Evolutionary conservation across 2,888 invertebrate species (phyloP).

Genomic region (Galerucella nymphaeae): DNA sequence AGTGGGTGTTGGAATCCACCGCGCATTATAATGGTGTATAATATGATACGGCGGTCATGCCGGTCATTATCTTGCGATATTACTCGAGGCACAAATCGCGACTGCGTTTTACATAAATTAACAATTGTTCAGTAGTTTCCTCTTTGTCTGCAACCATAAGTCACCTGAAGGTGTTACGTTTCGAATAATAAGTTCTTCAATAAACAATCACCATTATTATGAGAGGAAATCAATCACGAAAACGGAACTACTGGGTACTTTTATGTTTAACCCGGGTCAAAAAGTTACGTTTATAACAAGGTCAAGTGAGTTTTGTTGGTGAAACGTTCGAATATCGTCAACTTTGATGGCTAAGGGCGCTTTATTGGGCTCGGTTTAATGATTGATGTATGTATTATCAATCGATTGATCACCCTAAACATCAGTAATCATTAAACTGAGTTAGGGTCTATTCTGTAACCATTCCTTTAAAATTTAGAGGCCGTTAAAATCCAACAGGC

Average conservation of each 20-base stretch:
- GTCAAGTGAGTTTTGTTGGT: no score
- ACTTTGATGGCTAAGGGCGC: no score
- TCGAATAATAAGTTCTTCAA: neutral
- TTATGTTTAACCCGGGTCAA: no score
- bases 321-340: no score
- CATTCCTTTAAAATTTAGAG: no score
- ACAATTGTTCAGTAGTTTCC: conserved; percentile 40
- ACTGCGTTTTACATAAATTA: conserved; percentile 49
- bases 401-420: no score
- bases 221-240: conserved; percentile 4
- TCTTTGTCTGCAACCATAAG: conserved; percentile 22
- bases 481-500: no score
- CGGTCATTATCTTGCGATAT: conserved; percentile 55
- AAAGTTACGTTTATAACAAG: no score
- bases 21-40: conserved; percentile 50
- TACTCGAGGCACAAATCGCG: conserved; percentile 51
- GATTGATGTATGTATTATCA: no score
- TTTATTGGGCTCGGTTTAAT: no score
- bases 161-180: conserved; percentile 32
- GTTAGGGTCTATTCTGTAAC: no score
- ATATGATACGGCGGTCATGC: conserved; percentile 54
- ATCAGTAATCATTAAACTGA: no score
- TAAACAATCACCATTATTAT: neutral
- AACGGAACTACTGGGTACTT: neutral
- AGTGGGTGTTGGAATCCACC: conserved; percentile 54